phyloP scores from a whole-genome alignment of 2,113 vertebrate genomes.

The Labeo rohita region DNA sequence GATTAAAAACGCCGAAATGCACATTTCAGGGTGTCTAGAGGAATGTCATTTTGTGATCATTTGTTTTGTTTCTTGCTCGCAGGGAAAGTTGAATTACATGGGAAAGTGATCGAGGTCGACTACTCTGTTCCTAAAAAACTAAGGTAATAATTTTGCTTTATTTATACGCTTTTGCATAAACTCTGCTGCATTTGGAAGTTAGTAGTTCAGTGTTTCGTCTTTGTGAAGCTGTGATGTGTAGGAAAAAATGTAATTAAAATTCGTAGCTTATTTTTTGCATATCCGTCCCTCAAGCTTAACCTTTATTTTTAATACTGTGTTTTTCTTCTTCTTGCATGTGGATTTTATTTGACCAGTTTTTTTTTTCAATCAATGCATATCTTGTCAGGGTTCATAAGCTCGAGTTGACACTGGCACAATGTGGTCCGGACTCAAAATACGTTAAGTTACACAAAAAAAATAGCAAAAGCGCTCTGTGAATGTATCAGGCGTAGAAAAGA shows the following conservation, averaged over 20 bases:
- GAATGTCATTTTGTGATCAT: background rate
- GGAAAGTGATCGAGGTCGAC: conserved; percentile 91
- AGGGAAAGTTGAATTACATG: conserved; percentile 87
- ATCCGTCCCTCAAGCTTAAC: background rate
- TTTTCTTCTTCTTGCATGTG: background rate
- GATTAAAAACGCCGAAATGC: background rate
- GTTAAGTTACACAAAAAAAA: background rate
- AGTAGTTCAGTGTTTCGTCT: background rate
- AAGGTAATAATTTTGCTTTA: conserved; percentile 77
- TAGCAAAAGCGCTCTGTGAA: background rate
- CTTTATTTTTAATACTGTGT: background rate
- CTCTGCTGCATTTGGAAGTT: background rate
- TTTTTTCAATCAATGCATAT: background rate
- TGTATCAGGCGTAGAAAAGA: background rate
- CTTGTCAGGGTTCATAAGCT: background rate
- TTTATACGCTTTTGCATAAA: background rate
- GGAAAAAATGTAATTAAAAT: background rate
- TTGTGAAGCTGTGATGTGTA: background rate
- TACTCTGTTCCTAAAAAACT: conserved; percentile 85
- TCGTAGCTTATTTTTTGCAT: background rate
- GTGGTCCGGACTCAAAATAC: background rate
- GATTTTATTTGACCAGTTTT: background rate
- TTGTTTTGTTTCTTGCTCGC: background rate
- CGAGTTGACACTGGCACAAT: background rate
- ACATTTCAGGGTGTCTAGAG: background rate